Evolutionary conservation across 2,888 invertebrate genomes (phyloP).

Genomic region (Zygothrica quintamaculata): DNA sequence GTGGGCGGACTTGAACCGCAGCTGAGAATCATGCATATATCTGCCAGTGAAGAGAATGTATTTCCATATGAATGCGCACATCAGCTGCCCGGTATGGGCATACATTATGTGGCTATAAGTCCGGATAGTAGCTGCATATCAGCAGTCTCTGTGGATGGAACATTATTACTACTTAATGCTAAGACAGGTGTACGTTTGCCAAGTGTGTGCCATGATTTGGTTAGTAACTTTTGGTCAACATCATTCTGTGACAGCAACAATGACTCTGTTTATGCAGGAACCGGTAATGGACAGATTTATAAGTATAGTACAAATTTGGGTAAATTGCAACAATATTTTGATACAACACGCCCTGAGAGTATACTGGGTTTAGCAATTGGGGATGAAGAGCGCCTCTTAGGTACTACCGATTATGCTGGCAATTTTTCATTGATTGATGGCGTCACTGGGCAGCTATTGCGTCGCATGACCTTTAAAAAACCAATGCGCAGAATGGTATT

Average conservation of each 20-base stretch:
- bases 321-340: slow-evolving; percentile 21
- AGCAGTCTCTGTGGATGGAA: slow-evolving; percentile 43
- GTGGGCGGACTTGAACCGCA: slow-evolving; percentile 23
- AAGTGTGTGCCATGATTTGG: slow-evolving; percentile 18
- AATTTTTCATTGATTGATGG: slow-evolving; percentile 38
- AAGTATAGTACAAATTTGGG: slow-evolving; percentile 31
- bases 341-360: slow-evolving; percentile 29
- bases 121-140: slow-evolving; percentile 35
- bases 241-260: slow-evolving; percentile 13
- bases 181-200: slow-evolving; percentile 21
- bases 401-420: slow-evolving; percentile 31
- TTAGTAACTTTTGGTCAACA: slow-evolving; percentile 47
- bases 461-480: slow-evolving; percentile 7
- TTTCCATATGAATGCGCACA: slow-evolving; percentile 23
- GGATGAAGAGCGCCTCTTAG: slow-evolving; percentile 23
- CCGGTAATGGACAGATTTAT: slow-evolving; percentile 34
- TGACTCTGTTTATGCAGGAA: slow-evolving; percentile 39
- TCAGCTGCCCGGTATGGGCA: slow-evolving; percentile 33
- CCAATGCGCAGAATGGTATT: slow-evolving; percentile 33
- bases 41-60: slow-evolving; percentile 1
- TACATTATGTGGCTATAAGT: slow-evolving; percentile 40
- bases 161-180: slow-evolving; percentile 27
- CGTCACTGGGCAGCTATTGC: slow-evolving; percentile 29
- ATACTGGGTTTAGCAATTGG: slow-evolving; percentile 37
- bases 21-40: slow-evolving; percentile 23